Evolutionary conservation across 2,888 invertebrate genomes (phyloP).

Genomic region (Seira sanloemensis): DNA sequence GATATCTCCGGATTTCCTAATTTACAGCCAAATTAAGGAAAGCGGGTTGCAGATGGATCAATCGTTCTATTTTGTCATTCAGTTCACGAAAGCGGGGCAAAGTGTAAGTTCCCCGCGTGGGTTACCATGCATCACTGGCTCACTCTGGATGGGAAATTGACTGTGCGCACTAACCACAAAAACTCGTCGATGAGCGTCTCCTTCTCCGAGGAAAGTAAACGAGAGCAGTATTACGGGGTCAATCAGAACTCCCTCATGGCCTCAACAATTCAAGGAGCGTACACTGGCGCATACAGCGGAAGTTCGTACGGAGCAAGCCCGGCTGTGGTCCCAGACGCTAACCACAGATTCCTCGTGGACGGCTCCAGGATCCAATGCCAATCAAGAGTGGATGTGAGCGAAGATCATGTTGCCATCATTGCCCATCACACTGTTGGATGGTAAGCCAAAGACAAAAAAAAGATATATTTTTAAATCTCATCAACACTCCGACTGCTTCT

Average conservation of each 20-base stretch:
- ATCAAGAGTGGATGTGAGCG: slow-evolving; percentile 68
- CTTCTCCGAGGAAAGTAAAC: slow-evolving; percentile 75
- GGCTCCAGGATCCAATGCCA: slow-evolving; percentile 70
- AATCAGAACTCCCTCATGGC: slow-evolving; percentile 18
- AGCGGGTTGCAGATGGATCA: background rate
- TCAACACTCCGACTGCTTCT: background rate
- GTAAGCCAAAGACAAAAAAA: slow-evolving; percentile 77
- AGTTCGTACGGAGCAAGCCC: slow-evolving; percentile 43
- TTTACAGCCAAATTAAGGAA: no score
- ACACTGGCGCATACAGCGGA: slow-evolving; percentile 50
- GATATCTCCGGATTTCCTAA: no score
- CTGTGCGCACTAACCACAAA: slow-evolving; percentile 85
- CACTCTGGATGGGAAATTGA: slow-evolving; percentile 82
- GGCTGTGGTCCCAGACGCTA: slow-evolving; percentile 29
- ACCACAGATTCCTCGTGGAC: slow-evolving; percentile 58
- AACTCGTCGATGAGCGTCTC: slow-evolving; percentile 83
- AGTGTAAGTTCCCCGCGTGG: slow-evolving; percentile 87
- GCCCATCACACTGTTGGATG: slow-evolving; percentile 87
- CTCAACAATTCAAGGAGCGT: slow-evolving; percentile 50
- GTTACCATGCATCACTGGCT: slow-evolving; percentile 88
- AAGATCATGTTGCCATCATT: slow-evolving; percentile 77
- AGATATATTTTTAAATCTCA: background rate
- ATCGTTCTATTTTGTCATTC: background rate
- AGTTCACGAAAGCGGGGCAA: slow-evolving; percentile 56
- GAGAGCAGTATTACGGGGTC: slow-evolving; percentile 50